Conservation (phyloP, 2,888 invertebrate genomes). For the Rosalia funebris region DNA sequence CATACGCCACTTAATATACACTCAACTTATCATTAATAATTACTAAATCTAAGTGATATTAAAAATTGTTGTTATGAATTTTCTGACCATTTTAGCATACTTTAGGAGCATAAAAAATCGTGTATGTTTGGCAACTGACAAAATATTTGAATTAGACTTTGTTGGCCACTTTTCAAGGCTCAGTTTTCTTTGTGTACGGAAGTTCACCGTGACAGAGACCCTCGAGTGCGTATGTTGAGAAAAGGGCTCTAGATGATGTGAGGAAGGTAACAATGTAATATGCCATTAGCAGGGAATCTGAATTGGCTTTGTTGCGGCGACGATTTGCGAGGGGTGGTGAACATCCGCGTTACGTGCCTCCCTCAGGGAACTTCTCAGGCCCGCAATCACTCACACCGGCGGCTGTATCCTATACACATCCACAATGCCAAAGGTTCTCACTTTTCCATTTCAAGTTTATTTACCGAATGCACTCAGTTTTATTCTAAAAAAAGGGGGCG, state of each 20-base stretch:
- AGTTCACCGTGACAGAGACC: conserved; percentile 47
- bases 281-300: conserved; percentile 66
- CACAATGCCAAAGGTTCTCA: conserved; percentile 10
- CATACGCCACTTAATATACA: too few species aligned
- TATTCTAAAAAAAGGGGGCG: not conserved
- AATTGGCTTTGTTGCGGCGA: conserved; percentile 65
- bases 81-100: too few species aligned
- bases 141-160: too few species aligned
- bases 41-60: too few species aligned
- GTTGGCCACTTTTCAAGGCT: too few species aligned
- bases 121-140: too few species aligned
- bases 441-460: conserved; percentile 13
- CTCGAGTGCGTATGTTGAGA: conserved; percentile 56
- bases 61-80: too few species aligned
- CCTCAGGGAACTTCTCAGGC: conserved; percentile 32
- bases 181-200: conserved; percentile 26
- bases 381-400: conserved; percentile 20
- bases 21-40: too few species aligned
- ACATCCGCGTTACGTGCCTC: conserved; percentile 42
- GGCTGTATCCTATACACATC: conserved; percentile 6
- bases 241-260: conserved; percentile 47
- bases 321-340: conserved; percentile 51
- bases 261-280: conserved; percentile 66
- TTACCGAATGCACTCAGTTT: not conserved
- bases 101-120: too few species aligned